phyloP scores from a whole-genome alignment of 2,888 invertebrate genomes.

The Eristalis tenax region DNA sequence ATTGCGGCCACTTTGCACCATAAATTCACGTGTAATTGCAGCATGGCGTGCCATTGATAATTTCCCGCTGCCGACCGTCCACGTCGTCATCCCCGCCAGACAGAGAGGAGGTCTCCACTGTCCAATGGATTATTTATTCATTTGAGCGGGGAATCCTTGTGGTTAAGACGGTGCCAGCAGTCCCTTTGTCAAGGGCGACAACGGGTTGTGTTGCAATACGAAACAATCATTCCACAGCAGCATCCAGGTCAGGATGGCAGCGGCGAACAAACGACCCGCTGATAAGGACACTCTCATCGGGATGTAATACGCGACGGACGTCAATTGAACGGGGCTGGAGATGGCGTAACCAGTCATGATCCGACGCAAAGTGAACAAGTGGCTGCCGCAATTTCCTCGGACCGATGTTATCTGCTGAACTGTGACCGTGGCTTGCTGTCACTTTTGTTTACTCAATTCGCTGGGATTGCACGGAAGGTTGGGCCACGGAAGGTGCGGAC shows the following conservation, averaged over 20 bases:
- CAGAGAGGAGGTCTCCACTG: neutral
- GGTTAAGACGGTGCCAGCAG: neutral
- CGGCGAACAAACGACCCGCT: neutral
- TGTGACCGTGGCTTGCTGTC: neutral
- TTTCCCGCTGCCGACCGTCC: conserved; percentile 19
- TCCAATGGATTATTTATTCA: conserved; percentile 33
- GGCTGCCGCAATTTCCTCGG: neutral
- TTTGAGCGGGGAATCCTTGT: neutral
- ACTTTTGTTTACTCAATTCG: neutral
- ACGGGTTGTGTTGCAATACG: neutral
- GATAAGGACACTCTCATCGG: neutral
- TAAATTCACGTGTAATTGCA: conserved; percentile 58
- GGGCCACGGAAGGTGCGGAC: neutral
- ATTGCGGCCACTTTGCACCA: conserved; percentile 61
- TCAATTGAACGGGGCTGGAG: too few relatives aligned
- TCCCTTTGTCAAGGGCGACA: neutral
- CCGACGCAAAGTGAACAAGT: neutral
- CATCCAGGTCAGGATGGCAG: neutral
- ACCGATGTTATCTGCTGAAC: neutral
- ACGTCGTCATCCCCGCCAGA: neutral
- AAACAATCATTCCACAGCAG: neutral
- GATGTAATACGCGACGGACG: neutral
- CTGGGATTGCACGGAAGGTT: too few relatives aligned
- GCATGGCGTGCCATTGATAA: conserved; percentile 59
- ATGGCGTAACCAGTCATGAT: neutral